phyloP scores from a whole-genome alignment of 2,888 invertebrate genomes.

The Crematogaster levior region DNA sequence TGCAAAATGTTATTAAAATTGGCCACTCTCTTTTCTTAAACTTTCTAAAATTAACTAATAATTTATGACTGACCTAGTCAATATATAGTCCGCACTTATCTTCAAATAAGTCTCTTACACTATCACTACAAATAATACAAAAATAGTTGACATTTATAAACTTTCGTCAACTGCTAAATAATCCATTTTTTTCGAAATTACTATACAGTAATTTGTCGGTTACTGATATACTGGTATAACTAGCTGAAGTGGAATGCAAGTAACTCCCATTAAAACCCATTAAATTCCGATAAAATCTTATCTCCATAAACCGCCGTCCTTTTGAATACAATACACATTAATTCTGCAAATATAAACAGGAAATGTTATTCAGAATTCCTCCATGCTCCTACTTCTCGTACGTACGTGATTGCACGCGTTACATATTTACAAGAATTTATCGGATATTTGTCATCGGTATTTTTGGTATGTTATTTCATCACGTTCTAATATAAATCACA shows the following conservation, averaged over 20 bases:
- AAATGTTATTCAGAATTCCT: slow-evolving; percentile 40
- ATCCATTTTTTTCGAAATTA: neutral
- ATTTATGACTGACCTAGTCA: neutral
- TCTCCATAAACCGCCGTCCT: slow-evolving; percentile 13
- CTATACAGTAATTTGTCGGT: neutral
- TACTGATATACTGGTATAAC: neutral
- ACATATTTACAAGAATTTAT: slow-evolving; percentile 27
- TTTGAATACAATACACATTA: slow-evolving; percentile 11
- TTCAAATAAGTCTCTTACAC: neutral
- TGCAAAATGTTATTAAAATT: too few relatives aligned
- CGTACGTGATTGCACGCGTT: slow-evolving; percentile 9
- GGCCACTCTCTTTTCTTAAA: neutral
- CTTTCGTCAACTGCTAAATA: neutral
- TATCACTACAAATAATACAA: neutral
- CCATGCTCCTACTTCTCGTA: too few relatives aligned
- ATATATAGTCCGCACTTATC: too few relatives aligned
- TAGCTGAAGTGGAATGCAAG: neutral
- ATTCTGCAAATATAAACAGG: slow-evolving; percentile 4
- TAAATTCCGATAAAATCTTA: slow-evolving; percentile 36
- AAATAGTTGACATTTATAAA: neutral
- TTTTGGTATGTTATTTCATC: neutral
- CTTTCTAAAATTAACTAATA: neutral
- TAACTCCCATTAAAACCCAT: slow-evolving; percentile 12
- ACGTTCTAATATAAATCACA: neutral
- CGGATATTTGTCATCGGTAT: neutral